These are phyloP conservation scores for Thecocarcelia acutangulata DNA, from an alignment of 2,888 invertebrate genomes.

Conservation along the genomic window DNA sequence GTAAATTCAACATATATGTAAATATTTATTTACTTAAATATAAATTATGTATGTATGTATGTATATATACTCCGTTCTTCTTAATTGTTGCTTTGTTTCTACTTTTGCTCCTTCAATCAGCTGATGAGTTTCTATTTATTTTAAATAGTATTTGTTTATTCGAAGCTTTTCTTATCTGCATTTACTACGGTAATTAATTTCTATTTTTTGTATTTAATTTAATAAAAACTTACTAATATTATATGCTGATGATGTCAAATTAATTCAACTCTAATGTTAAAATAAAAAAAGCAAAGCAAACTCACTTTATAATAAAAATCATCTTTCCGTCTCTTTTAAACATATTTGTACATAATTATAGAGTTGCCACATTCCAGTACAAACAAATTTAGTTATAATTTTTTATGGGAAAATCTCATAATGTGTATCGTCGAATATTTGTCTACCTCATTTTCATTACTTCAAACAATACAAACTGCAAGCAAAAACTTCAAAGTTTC, in stretches of 20 bases:
- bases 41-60: background rate
- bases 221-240: slow-evolving; percentile 38
- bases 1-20: slow-evolving; percentile 1
- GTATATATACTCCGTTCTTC: slow-evolving; percentile 21
- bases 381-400: background rate
- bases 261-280: slow-evolving; percentile 63
- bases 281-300: slow-evolving; percentile 53
- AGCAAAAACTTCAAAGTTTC: too few relatives aligned
- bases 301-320: slow-evolving; percentile 38
- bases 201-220: too few relatives aligned
- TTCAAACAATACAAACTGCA: too few relatives aligned
- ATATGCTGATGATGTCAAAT: slow-evolving; percentile 79
- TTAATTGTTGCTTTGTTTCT: slow-evolving; percentile 60
- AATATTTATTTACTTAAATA: background rate
- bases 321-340: slow-evolving; percentile 48
- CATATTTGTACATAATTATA: slow-evolving; percentile 12
- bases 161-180: background rate
- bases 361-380: slow-evolving; percentile 39
- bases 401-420: too few relatives aligned
- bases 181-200: too few relatives aligned
- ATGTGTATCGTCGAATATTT: too few relatives aligned
- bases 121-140: slow-evolving; percentile 65
- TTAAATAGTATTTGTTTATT: slow-evolving; percentile 47
- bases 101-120: slow-evolving; percentile 59
- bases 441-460: too few relatives aligned